Evolutionary conservation across 2,888 invertebrate species (phyloP), one percentile per base, ranked within the genome.

Genomic region (Thera obeliscata): DNA sequence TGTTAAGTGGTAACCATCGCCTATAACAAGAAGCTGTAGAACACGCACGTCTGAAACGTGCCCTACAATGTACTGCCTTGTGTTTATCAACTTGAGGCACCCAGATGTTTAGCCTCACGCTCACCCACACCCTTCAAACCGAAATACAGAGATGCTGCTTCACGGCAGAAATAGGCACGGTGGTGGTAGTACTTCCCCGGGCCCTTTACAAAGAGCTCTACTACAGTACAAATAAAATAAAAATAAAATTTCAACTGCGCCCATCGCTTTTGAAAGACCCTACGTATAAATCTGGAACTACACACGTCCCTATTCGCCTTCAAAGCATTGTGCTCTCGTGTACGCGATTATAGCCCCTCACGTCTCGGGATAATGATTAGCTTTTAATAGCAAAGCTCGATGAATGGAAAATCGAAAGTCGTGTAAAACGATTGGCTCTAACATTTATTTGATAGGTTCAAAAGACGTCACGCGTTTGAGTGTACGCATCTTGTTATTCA

Each of bases 341-440:
- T 60, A 64, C 43, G 68, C 66, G 59, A 68, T 70, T 66, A 70
- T 66, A 64, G 62, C 61, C 66, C 50, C 58, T 68, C 67, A 58
- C 64, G 58, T 22, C 60, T 62, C 49, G 64, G 70, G 68, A 70
- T 72, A 72, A 70, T 68, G 72, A 72, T 68, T 62, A 61, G 63
- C 56, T 61, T 52, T 56, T 66, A 71, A 70, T 66, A 61, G 54
- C 67, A 49, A 61, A 60, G 49, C 54, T 49, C 64, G 62, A 65
- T 69, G 66, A 72, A 72, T 72, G 58, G 69, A 63, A 71, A 67
- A 71, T 71, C 67, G 67, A 67, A 60, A 64, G 62, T 67, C 61
- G 59, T 11, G 61, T 62, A 61, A 61, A 69, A 55, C 57, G 66
- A 70, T 63, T 67, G 65, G 62, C 67, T 35, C 58, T 71, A 67